Evolutionary conservation across 2,888 invertebrate species (phyloP).

Genomic region (Acanthosoma haemorrhoidale): DNA sequence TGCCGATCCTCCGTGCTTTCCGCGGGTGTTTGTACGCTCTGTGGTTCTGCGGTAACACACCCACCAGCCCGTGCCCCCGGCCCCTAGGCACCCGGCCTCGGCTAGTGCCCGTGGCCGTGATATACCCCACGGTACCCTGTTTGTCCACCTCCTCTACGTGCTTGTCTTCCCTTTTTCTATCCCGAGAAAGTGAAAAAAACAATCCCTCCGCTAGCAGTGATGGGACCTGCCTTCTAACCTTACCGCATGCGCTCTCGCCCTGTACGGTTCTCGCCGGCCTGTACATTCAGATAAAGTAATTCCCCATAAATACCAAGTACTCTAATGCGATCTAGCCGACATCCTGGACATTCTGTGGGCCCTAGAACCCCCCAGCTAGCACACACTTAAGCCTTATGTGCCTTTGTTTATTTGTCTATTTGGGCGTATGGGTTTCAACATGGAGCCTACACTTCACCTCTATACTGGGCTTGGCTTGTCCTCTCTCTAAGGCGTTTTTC

Average conservation of each 20-base stretch:
- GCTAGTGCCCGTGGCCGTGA: background rate
- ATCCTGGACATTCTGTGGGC: too few species aligned
- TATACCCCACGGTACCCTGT: background rate
- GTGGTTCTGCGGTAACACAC: background rate
- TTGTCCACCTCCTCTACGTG: too few species aligned
- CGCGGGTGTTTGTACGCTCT: too few species aligned
- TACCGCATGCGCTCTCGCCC: conserved; percentile 10
- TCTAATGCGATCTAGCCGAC: background rate
- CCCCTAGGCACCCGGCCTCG: background rate
- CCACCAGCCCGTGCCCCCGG: background rate
- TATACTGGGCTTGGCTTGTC: background rate
- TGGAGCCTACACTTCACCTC: background rate
- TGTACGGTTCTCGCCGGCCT: background rate
- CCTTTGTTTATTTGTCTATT: conserved; percentile 5
- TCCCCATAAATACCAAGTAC: background rate
- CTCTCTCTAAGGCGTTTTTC: too few species aligned
- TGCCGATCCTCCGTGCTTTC: background rate
- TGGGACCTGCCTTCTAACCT: background rate
- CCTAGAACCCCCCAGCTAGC: background rate
- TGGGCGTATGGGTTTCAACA: conserved; percentile 10
- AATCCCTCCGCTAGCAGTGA: background rate
- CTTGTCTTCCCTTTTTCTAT: too few species aligned
- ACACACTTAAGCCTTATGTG: background rate
- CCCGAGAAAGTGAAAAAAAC: too few species aligned
- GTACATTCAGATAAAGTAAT: background rate